A percentile compares a stretch with the other conserved stretches of the same genome.
Conservation (phyloP, 1,140 invertebrate species). For the Melanaphis sacchari region DNA sequence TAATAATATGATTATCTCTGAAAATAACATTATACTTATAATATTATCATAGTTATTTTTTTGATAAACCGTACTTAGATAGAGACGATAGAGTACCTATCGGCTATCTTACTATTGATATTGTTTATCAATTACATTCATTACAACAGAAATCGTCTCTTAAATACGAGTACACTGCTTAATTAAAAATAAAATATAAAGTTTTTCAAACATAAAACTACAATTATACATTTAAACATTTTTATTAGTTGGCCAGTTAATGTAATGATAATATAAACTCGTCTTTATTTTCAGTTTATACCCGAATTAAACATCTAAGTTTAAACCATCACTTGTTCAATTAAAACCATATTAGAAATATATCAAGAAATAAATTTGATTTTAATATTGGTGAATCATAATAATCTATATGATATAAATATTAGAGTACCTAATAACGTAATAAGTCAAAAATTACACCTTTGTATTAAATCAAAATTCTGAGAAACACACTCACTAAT, state of each 20-base stretch:
- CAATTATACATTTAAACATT: background rate
- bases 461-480: background rate
- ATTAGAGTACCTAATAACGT: background rate
- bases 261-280: background rate
- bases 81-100: too few species aligned
- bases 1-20: background rate
- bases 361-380: background rate
- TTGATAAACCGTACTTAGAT: background rate
- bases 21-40: background rate
- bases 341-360: background rate
- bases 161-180: too few species aligned
- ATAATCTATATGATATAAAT: too few species aligned
- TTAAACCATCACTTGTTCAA: background rate
- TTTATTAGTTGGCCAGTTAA: background rate
- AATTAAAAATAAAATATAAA: background rate
- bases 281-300: background rate
- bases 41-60: background rate
- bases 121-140: too few species aligned
- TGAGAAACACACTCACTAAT: background rate
- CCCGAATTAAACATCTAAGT: background rate
- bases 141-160: too few species aligned
- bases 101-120: too few species aligned
- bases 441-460: background rate
- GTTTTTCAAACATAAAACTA: too few species aligned
- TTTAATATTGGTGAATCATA: background rate